Conservation (phyloP, 2,888 invertebrate species). For the Tholera decimalis region DNA sequence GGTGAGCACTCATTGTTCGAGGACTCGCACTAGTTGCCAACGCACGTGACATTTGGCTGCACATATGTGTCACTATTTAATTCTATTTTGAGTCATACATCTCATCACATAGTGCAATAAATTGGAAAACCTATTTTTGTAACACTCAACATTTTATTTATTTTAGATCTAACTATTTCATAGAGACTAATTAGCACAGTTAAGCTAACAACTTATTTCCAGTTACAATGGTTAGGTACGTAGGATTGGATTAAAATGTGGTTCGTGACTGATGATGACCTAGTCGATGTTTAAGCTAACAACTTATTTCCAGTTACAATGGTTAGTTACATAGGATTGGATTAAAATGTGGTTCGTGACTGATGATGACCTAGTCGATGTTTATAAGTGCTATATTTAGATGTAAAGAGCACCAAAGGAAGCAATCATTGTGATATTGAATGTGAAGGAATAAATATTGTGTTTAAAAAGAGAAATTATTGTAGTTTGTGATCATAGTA, state of each 20-base stretch:
- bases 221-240: conserved; percentile 56
- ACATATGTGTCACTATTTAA: conserved; percentile 79
- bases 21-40: conserved; percentile 79
- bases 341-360: conserved; percentile 64
- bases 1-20: conserved; percentile 78
- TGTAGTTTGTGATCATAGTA: conserved; percentile 49
- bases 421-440: conserved; percentile 82
- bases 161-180: conserved; percentile 42
- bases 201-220: conserved; percentile 44
- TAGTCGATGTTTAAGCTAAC: conserved; percentile 68
- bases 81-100: conserved; percentile 64
- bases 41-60: conserved; percentile 81
- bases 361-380: conserved; percentile 70
- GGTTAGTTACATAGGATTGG: conserved; percentile 58
- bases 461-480: conserved; percentile 58
- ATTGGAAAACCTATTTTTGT: conserved; percentile 64
- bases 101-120: conserved; percentile 51
- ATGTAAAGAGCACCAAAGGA: conserved; percentile 80
- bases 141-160: conserved; percentile 48
- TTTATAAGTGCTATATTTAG: conserved; percentile 73
- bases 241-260: conserved; percentile 56
- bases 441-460: conserved; percentile 71
- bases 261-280: conserved; percentile 67
- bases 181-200: conserved; percentile 42
- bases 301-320: conserved; percentile 54